Conservation (phyloP, 2,113 vertebrate species). For the Pseudois nayaur region DNA sequence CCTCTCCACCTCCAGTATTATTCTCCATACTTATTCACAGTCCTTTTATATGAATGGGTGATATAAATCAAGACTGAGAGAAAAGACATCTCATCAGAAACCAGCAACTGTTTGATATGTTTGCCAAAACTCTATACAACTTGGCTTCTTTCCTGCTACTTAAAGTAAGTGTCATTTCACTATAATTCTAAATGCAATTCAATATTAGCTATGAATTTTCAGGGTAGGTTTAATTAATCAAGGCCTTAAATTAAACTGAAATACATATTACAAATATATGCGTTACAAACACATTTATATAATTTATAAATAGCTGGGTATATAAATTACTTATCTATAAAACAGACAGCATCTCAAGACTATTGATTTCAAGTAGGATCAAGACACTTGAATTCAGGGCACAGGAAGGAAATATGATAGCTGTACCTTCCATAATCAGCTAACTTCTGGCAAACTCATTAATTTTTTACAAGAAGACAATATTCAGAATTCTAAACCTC, state of each 20-base stretch:
- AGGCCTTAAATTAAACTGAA: constrained; percentile 2
- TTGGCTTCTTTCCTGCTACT: background rate
- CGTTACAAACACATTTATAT: constrained; percentile 4
- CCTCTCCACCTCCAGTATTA: background rate
- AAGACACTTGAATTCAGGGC: constrained; percentile 65
- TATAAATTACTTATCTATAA: constrained; percentile 35
- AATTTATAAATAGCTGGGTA: constrained; percentile 14
- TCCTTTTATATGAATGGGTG: background rate
- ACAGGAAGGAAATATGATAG: constrained; percentile 73
- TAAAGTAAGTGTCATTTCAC: background rate
- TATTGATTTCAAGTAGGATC: constrained; percentile 73
- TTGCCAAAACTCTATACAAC: background rate
- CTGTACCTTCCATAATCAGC: constrained; percentile 62
- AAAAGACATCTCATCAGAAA: background rate
- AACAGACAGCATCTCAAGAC: constrained; percentile 9
- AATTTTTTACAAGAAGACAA: constrained; percentile 74
- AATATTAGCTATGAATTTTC: constrained; percentile 38
- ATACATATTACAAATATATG: constrained; percentile 11
- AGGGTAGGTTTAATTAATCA: constrained; percentile 24
- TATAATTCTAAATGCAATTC: constrained; percentile 1
- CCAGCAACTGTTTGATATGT: background rate
- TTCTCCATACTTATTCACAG: background rate
- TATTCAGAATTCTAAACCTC: constrained; percentile 73
- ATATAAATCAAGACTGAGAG: background rate
- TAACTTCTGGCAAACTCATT: constrained; percentile 76